phyloP scores from a whole-genome alignment of 2,797 vertebrate species.

The Mergus octosetaceus region DNA sequence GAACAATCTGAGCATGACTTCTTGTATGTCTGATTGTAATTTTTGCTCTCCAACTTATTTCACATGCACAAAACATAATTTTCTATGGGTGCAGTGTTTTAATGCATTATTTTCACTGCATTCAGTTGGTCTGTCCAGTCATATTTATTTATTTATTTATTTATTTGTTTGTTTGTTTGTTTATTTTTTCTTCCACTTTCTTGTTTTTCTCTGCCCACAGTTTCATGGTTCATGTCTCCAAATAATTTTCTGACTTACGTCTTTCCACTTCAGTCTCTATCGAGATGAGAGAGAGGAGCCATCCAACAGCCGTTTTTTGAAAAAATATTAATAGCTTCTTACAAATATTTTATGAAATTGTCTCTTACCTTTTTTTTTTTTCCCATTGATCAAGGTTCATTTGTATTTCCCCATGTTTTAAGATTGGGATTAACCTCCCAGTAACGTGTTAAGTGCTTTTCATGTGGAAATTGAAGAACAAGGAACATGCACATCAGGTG shows the following conservation, averaged over 20 bases:
- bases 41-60: background rate
- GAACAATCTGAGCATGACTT: background rate
- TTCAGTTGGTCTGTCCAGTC: background rate
- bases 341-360: background rate
- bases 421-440: background rate
- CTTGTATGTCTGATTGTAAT: background rate
- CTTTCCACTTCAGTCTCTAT: background rate
- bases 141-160: too few species aligned
- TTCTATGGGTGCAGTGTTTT: background rate
- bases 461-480: background rate
- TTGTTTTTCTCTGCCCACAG: background rate
- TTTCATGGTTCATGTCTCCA: background rate
- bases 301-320: background rate
- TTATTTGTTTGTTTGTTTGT: too few species aligned
- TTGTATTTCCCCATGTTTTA: background rate
- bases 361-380: background rate
- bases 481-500: background rate
- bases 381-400: background rate
- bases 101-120: background rate
- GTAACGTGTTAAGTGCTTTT: background rate
- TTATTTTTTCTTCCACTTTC: background rate
- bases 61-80: background rate
- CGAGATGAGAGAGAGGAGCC: background rate
- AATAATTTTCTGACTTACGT: background rate
- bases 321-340: background rate